These are phyloP conservation scores for Dendrolimus houi DNA, from an alignment of 2,888 invertebrate genomes.

Conservation along the genomic window DNA sequence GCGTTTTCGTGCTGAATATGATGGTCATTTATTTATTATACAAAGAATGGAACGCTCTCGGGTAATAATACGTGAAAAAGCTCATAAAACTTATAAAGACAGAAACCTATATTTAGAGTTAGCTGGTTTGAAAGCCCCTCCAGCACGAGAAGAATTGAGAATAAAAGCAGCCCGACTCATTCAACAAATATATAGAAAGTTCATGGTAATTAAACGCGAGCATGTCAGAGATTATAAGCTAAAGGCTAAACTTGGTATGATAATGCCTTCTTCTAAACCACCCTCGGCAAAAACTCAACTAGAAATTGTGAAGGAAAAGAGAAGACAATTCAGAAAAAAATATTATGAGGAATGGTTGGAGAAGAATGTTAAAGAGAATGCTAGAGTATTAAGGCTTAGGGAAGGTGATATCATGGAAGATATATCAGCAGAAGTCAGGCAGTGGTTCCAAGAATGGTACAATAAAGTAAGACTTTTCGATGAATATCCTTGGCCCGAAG, in stretches of 20 bases:
- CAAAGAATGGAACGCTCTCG: slow-evolving; percentile 63
- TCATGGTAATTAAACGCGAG: slow-evolving; percentile 49
- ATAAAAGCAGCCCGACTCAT: slow-evolving; percentile 41
- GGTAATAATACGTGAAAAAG: slow-evolving; percentile 21
- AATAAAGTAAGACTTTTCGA: slow-evolving; percentile 77
- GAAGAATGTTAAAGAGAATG: slow-evolving; percentile 63
- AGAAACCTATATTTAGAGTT: slow-evolving; percentile 50
- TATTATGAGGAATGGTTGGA: slow-evolving; percentile 60
- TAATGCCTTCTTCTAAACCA: slow-evolving; percentile 64
- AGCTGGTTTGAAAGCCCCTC: slow-evolving; percentile 50
- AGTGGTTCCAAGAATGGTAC: slow-evolving; percentile 84
- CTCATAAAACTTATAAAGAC: slow-evolving; percentile 45
- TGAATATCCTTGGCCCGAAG: slow-evolving; percentile 81
- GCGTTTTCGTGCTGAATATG: slow-evolving; percentile 37
- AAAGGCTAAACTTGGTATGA: slow-evolving; percentile 73
- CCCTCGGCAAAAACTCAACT: slow-evolving; percentile 60
- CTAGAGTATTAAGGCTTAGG: slow-evolving; percentile 61
- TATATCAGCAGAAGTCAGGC: slow-evolving; percentile 84
- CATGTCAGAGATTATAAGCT: slow-evolving; percentile 50
- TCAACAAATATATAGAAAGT: slow-evolving; percentile 52
- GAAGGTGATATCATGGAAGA: slow-evolving; percentile 82
- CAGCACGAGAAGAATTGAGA: slow-evolving; percentile 28
- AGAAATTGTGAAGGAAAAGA: slow-evolving; percentile 56
- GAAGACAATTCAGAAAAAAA: slow-evolving; percentile 59
- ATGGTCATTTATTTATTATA: slow-evolving; percentile 38